Evolutionary conservation across 2,797 vertebrate genomes (phyloP).

Genomic region (Eulemur albifrons): DNA sequence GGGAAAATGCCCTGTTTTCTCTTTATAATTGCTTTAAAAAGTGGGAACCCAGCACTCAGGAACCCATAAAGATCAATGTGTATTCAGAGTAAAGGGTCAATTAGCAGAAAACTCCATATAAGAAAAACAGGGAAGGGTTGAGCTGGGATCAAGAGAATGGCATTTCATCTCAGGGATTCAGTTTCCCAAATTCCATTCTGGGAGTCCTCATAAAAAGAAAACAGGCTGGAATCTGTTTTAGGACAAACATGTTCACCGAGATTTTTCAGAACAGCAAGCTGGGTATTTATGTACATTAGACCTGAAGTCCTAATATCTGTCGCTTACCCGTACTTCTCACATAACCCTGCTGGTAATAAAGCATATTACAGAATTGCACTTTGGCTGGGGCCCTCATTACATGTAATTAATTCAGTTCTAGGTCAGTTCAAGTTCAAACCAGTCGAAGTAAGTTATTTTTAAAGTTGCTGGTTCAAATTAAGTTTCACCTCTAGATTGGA

Average conservation of each 20-base stretch:
- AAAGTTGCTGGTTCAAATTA: conserved; percentile 36
- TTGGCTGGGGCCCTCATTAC: not conserved
- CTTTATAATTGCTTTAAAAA: conserved; percentile 53
- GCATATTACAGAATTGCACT: not conserved
- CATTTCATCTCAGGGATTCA: not conserved
- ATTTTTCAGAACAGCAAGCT: not conserved
- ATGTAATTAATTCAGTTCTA: conserved; percentile 32
- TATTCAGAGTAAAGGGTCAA: not conserved
- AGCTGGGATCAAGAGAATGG: not conserved
- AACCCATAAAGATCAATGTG: not conserved
- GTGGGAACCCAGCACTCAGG: not conserved
- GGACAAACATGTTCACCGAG: not conserved
- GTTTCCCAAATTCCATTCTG: not conserved
- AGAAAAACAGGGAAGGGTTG: not conserved
- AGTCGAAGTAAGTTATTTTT: conserved; percentile 27
- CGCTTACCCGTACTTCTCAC: not conserved
- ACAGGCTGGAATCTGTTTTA: not conserved
- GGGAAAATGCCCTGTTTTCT: conserved; percentile 50
- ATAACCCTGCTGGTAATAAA: not conserved
- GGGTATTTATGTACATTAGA: not conserved
- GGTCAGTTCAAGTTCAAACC: conserved; percentile 43
- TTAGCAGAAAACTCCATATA: not conserved
- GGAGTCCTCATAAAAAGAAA: not conserved
- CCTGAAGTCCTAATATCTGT: not conserved
- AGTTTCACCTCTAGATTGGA: not conserved